Percentiles rank a stretch among this genome's conserved stretches.
Evolutionary conservation across 2,888 invertebrate genomes (phyloP).

Genomic region (Microplitis deprimator): DNA sequence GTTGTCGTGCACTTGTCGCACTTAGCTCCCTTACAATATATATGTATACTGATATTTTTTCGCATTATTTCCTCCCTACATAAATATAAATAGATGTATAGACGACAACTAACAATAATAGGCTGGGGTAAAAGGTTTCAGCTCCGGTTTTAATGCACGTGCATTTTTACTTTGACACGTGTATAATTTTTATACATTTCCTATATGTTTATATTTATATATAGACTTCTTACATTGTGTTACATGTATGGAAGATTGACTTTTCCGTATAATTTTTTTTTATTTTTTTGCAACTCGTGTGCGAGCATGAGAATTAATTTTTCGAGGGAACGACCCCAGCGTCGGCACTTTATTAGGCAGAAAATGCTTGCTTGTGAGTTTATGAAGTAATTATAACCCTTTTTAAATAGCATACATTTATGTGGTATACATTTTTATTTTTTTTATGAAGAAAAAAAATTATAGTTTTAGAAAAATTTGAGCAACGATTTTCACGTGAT

Average conservation of each 20-base stretch:
- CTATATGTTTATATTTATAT: background rate
- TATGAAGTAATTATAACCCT: conserved; percentile 55
- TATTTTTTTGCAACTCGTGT: background rate
- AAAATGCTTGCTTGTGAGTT: conserved; percentile 6
- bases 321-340: conserved; percentile 1
- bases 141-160: background rate
- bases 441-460: too few relatives aligned
- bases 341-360: conserved; percentile 37
- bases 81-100: background rate
- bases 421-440: too few relatives aligned
- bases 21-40: background rate
- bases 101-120: background rate
- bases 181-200: background rate
- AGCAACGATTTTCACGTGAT: too few relatives aligned
- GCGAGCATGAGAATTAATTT: background rate
- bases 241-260: background rate
- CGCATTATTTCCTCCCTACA: background rate
- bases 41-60: background rate
- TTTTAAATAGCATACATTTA: background rate
- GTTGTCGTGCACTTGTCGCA: background rate
- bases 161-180: background rate
- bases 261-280: background rate
- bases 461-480: too few relatives aligned
- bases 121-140: background rate
- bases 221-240: background rate